Evolutionary conservation across 2,888 invertebrate genomes (phyloP).

Genomic region (Drosophila austrosaltans): DNA sequence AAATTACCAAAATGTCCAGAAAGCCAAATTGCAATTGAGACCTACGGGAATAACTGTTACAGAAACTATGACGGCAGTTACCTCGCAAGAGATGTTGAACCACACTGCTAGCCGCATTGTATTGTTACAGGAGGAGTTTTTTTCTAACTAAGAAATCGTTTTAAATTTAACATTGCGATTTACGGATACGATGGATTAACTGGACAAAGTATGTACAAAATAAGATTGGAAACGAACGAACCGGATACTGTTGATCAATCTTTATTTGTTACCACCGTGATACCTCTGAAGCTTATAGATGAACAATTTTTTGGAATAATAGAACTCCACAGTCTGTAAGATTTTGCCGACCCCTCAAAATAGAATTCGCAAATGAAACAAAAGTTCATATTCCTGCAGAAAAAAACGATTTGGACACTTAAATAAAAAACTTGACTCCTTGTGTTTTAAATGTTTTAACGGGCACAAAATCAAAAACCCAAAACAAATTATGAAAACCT

Average conservation of each 20-base stretch:
- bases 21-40: too few relatives aligned
- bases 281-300: slow-evolving; percentile 21
- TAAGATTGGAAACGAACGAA: too few relatives aligned
- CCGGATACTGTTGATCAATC: slow-evolving; percentile 20
- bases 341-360: neutral
- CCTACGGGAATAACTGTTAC: too few relatives aligned
- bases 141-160: slow-evolving; percentile 11
- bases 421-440: too few relatives aligned
- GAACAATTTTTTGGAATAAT: slow-evolving; percentile 15
- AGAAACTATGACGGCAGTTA: too few relatives aligned
- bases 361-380: neutral
- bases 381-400: neutral
- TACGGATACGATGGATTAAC: slow-evolving; percentile 21
- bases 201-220: slow-evolving; percentile 17
- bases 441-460: too few relatives aligned
- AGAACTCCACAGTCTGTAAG: neutral
- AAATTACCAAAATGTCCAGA: too few relatives aligned
- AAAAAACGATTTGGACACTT: neutral
- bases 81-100: too few relatives aligned
- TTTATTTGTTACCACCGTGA: slow-evolving; percentile 20
- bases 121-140: slow-evolving; percentile 13
- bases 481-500: too few relatives aligned
- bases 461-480: too few relatives aligned
- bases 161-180: slow-evolving; percentile 18
- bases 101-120: too few relatives aligned